Base-by-base conservation (phyloP, 2,113 vertebrate species). In the Ellobius talpinus region DNA sequence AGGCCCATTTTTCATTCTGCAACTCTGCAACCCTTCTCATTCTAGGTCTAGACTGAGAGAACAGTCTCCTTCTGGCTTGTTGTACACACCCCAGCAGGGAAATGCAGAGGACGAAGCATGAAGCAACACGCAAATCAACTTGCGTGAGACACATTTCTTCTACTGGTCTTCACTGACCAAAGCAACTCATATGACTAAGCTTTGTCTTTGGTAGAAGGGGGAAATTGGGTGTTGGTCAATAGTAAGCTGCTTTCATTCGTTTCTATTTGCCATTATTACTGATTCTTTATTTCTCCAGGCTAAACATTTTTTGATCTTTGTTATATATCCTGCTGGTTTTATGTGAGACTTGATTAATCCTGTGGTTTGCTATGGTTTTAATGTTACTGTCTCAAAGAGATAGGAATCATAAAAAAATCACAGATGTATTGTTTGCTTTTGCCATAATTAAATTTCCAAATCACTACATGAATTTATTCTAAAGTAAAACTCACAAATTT, bases 401-500 rank as follows among this genome's bases (percentile, higher is more conserved):
- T 3, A 72, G 23, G 33, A 11, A 21, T 65, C 52, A 70, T 76
- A 10, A 63, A 70, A 70, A 16, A 45, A 58, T 58, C 50, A 50
- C 5, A 36, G 33, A 61, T 23, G 3, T 45, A 23, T 89, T 1
- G 10, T 74, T 95, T 63, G 39, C 36, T 65, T 79, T 79, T 89
- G 45, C 33, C 68, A 61, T 63, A n/a, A 7, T 78, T 84, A 76
- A 26, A 4, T 82, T 89, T 63, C 74, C 36, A 84, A 16, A 90
- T 72, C 31, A 94, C 47, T 45, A 45, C 5, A 36, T 81, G 39
- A 70, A 90, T 73, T 87, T 63, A 70, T 88, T 94, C 52, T 88
- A 87, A 93, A 84, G 7, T 23, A 92, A 90, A 70, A 50, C 21
- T 74, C 33, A 39, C 42, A 17, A 90, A 42, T 91, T 96, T 93